These are phyloP conservation scores for Picathartes gymnocephalus DNA, from an alignment of 2,113 vertebrate species.

Conservation along the genomic window DNA sequence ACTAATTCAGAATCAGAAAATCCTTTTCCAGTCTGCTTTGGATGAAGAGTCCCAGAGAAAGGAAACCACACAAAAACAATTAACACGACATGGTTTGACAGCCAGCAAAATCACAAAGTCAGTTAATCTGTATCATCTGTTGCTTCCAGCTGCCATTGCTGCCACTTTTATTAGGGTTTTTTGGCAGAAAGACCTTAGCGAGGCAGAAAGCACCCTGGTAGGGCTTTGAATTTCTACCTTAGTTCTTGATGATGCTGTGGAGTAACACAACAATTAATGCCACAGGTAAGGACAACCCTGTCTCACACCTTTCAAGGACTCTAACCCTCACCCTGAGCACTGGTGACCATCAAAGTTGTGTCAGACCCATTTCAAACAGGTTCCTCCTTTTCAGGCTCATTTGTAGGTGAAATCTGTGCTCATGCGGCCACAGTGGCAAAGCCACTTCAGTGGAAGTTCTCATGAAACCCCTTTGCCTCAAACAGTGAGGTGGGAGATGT, in stretches of 20 bases:
- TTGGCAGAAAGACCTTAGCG: not conserved
- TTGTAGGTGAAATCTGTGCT: not conserved
- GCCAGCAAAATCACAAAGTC: not conserved
- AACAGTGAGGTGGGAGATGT: not conserved
- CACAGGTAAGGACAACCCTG: accelerated
- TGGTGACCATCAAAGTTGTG: not conserved
- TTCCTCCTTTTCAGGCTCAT: not conserved
- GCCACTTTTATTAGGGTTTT: not conserved
- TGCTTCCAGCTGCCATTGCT: not conserved
- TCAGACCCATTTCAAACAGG: not conserved
- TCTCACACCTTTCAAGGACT: not conserved
- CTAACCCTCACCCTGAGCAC: not conserved
- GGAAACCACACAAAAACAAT: not conserved
- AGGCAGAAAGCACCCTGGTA: not conserved
- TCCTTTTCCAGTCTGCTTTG: not conserved
- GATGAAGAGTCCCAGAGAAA: not conserved
- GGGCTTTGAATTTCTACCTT: not conserved
- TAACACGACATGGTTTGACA: not conserved
- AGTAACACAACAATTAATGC: not conserved
- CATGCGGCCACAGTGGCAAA: not conserved
- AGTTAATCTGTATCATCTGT: not conserved
- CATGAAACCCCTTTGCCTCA: not conserved
- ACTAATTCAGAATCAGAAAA: not conserved
- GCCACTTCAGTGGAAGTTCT: not conserved
- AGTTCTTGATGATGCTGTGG: not conserved